These are phyloP conservation scores for Ptilonorhynchus violaceus DNA, from an alignment of 2,113 vertebrate species.

Conservation along the genomic window DNA sequence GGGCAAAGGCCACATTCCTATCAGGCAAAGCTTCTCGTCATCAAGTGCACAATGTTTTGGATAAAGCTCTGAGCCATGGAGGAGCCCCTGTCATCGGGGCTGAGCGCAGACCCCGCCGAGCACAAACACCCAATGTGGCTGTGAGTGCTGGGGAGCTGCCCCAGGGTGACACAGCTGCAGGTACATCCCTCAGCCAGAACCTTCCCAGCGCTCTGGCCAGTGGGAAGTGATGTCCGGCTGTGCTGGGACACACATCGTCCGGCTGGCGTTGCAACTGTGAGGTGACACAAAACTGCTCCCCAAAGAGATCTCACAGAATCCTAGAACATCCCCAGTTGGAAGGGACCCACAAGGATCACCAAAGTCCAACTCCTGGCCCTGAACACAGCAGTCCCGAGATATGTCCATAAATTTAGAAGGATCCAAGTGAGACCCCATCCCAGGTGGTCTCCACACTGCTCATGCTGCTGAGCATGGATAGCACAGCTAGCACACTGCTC, in stretches of 20 bases:
- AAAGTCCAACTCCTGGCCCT: neutral
- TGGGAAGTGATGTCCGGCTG: neutral
- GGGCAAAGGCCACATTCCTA: conserved; percentile 55
- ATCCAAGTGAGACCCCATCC: rapidly evolving
- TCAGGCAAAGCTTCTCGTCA: neutral
- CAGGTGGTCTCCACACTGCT: rapidly evolving
- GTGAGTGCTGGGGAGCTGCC: neutral
- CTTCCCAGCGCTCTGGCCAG: neutral
- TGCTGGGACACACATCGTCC: neutral
- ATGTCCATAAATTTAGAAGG: rapidly evolving
- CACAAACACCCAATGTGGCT: neutral
- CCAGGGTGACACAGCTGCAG: neutral
- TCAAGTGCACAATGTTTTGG: neutral
- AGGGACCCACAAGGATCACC: neutral
- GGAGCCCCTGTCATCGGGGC: neutral
- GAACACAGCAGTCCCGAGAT: neutral
- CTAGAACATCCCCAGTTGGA: neutral
- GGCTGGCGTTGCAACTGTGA: neutral
- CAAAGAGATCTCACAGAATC: neutral
- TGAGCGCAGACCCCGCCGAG: rapidly evolving
- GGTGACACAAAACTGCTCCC: neutral
- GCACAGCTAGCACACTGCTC: neutral
- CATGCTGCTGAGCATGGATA: neutral
- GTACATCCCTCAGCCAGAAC: neutral
- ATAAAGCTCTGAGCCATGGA: neutral